Evolutionary conservation across 2,113 vertebrate species (phyloP).

Genomic region (Onychorhynchus coronatus): DNA sequence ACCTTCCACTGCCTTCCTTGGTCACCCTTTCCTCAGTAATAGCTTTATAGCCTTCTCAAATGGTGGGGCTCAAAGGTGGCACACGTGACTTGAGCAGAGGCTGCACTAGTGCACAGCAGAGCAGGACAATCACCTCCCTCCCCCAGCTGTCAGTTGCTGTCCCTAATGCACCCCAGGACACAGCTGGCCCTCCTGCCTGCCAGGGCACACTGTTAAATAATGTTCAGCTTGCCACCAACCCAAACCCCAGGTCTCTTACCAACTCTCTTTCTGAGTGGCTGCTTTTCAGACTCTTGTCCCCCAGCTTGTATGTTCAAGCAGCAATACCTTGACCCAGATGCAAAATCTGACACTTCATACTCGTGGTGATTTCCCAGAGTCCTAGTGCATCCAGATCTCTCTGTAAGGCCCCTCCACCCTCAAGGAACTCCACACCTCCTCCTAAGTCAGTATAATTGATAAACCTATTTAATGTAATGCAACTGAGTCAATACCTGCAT

Average conservation of each 20-base stretch:
- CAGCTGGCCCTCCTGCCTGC: rapidly evolving
- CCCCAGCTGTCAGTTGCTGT: rapidly evolving
- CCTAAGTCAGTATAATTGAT: background rate
- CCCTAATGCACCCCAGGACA: background rate
- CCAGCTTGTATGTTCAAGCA: background rate
- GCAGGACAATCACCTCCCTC: rapidly evolving
- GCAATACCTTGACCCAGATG: background rate
- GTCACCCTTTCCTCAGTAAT: background rate
- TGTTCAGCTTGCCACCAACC: too few relatives aligned
- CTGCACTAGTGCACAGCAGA: rapidly evolving
- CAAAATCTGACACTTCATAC: background rate
- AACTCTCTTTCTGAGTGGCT: rapidly evolving
- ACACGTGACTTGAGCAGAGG: rapidly evolving
- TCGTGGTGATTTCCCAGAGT: background rate
- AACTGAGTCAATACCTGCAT: background rate
- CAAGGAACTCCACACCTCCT: background rate
- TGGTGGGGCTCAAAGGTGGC: rapidly evolving
- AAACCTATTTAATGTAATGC: background rate
- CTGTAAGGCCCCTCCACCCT: background rate
- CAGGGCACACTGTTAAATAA: background rate
- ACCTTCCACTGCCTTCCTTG: background rate
- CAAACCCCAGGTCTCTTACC: background rate
- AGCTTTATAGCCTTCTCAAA: background rate
- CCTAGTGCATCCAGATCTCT: background rate
- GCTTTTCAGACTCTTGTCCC: background rate